These are phyloP conservation scores for Rhincodon typus DNA, from an alignment of 2,797 vertebrate genomes.

Conservation along the genomic window DNA sequence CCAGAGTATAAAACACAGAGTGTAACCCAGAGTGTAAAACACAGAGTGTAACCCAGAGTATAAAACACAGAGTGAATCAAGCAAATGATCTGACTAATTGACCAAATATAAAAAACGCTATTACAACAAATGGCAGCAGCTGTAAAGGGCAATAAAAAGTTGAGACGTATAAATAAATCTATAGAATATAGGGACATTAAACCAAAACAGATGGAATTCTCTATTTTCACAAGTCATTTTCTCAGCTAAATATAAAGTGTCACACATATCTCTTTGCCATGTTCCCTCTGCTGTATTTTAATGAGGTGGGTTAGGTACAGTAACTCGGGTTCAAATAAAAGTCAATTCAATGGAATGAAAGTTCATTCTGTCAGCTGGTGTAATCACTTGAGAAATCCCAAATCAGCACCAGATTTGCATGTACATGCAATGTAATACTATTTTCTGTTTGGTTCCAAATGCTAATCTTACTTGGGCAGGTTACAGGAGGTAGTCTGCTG, in stretches of 20 bases:
- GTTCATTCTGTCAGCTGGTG: neutral
- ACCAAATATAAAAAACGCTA: neutral
- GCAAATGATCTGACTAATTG: neutral
- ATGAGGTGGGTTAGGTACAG: neutral
- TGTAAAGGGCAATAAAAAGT: neutral
- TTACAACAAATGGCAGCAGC: neutral
- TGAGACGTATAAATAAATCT: neutral
- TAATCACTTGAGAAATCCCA: neutral
- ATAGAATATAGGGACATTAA: neutral
- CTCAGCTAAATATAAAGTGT: neutral
- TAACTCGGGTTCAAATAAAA: neutral
- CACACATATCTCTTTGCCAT: neutral
- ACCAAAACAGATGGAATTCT: neutral
- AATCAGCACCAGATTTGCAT: neutral
- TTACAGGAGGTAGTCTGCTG: neutral
- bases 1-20: neutral
- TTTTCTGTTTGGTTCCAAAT: neutral
- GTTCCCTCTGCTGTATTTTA: too few species aligned
- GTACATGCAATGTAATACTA: neutral
- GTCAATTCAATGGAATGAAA: neutral
- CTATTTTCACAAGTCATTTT: neutral
- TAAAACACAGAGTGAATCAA: neutral
- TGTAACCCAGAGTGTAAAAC: too few species aligned
- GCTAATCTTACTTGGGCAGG: neutral
- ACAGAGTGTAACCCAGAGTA: neutral